phyloP scores from a whole-genome alignment of 2,888 invertebrate species.

The Aphodius sticticus region DNA sequence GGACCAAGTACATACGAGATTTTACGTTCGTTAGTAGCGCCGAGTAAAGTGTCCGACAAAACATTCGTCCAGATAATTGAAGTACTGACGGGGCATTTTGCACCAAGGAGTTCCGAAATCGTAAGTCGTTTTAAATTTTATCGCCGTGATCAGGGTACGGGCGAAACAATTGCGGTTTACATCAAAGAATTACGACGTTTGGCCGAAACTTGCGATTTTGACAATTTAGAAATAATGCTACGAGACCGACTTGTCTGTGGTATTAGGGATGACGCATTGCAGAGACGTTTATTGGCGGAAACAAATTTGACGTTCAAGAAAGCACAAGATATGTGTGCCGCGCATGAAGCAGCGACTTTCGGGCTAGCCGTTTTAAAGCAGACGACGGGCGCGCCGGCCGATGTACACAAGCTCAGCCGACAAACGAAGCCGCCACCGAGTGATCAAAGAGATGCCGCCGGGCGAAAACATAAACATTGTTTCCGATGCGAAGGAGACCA shows the following conservation, averaged over 20 bases:
- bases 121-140: conserved; percentile 9
- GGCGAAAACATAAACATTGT: conserved; percentile 8
- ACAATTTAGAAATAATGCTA: conserved; percentile 9
- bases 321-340: conserved; percentile 11
- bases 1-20: conserved; percentile 12
- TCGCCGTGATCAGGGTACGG: conserved; percentile 9
- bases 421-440: not conserved
- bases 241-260: conserved; percentile 14
- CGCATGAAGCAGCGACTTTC: not conserved
- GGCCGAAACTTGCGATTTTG: conserved; percentile 14
- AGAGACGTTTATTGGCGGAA: conserved; percentile 13
- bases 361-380: conserved; percentile 5
- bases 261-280: not conserved
- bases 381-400: not conserved
- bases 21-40: not conserved
- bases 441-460: not conserved
- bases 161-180: conserved; percentile 6
- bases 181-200: not conserved
- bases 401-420: not conserved
- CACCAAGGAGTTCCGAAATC: not conserved
- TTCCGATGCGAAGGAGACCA: conserved; percentile 7
- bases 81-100: conserved; percentile 7
- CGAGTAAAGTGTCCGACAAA: not conserved
- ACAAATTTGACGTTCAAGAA: conserved; percentile 7
- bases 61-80: not conserved